phyloP scores from a whole-genome alignment of 1,140 invertebrate genomes.

The Meloidogyne floridensis region DNA sequence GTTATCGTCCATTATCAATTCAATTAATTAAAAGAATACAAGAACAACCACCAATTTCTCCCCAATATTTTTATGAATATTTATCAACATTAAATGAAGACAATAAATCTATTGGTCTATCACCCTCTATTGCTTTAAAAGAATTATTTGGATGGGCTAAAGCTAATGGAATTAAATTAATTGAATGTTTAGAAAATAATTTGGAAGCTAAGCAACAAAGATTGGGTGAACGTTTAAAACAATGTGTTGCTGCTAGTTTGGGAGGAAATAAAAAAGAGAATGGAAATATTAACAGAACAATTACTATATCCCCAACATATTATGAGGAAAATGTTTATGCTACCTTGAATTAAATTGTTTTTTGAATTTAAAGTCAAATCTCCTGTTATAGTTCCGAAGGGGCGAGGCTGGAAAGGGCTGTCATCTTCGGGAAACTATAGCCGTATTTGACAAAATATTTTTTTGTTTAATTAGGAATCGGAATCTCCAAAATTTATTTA shows the following conservation, averaged over 20 bases:
- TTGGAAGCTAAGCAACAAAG: slow-evolving; percentile 44
- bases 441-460: too few species aligned
- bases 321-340: slow-evolving; percentile 55
- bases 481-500: too few species aligned
- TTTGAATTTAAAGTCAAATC: too few species aligned
- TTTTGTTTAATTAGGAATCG: too few species aligned
- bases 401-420: too few species aligned
- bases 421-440: too few species aligned
- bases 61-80: slow-evolving; percentile 56
- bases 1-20: slow-evolving; percentile 51
- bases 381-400: too few species aligned
- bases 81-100: slow-evolving; percentile 45
- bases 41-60: slow-evolving; percentile 38
- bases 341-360: slow-evolving; percentile 25
- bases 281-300: not conserved
- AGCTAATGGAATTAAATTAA: slow-evolving; percentile 54
- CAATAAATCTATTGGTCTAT: slow-evolving; percentile 10
- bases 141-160: slow-evolving; percentile 61
- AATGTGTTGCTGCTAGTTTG: slow-evolving; percentile 46
- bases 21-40: slow-evolving; percentile 45
- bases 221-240: slow-evolving; percentile 47
- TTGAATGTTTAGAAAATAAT: slow-evolving; percentile 47
- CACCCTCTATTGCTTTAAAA: slow-evolving; percentile 40
- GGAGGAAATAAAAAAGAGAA: not conserved
- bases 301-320: not conserved